Percentiles rank a stretch among this genome's conserved stretches.
Evolutionary conservation across 2,797 vertebrate genomes (phyloP).

Genomic region (Merluccius polli): DNA sequence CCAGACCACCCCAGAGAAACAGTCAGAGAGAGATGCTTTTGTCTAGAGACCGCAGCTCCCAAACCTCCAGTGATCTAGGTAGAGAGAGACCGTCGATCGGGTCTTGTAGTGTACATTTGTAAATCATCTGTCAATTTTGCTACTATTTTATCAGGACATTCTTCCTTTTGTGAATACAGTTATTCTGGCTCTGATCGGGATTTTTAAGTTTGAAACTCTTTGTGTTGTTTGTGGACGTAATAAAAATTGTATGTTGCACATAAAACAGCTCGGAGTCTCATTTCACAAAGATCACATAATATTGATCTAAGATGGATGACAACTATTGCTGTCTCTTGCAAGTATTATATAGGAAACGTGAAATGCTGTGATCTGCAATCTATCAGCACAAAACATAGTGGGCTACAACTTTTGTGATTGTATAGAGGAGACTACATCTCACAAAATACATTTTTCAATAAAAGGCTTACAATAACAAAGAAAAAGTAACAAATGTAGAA

Average conservation of each 20-base stretch:
- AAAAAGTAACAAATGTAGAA: neutral
- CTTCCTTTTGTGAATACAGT: neutral
- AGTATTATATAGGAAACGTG: neutral
- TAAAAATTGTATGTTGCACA: neutral
- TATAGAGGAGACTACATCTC: too few species aligned
- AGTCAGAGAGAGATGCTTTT: conserved; percentile 68
- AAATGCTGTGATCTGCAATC: neutral
- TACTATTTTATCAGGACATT: neutral
- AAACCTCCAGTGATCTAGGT: neutral
- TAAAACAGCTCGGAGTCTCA: neutral
- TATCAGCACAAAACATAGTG: neutral
- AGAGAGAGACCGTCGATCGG: neutral
- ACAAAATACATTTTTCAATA: neutral
- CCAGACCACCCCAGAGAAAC: conserved; percentile 44
- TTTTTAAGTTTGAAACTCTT: neutral
- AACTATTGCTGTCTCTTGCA: neutral
- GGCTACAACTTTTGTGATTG: neutral
- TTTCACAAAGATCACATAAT: neutral
- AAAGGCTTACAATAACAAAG: neutral
- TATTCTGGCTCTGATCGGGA: neutral
- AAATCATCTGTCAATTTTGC: neutral
- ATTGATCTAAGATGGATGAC: neutral
- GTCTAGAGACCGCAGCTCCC: conserved; percentile 53
- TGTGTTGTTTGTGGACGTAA: neutral
- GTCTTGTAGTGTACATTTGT: neutral